A percentile compares a stretch with the other conserved stretches of the same genome.
Evolutionary conservation across 2,888 invertebrate species (phyloP).

Genomic region (Mechanitis mazaeus): DNA sequence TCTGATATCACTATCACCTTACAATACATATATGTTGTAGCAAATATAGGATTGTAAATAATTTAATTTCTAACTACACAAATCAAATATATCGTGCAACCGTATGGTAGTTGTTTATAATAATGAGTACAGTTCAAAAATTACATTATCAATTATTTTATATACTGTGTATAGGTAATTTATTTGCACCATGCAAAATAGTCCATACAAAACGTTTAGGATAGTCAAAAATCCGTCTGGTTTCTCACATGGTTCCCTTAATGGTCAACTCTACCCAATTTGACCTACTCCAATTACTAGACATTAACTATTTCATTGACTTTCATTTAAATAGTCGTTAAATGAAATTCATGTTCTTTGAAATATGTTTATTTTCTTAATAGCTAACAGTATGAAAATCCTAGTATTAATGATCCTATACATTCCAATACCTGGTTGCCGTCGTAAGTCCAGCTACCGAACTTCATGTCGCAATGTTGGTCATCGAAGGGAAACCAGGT

Average conservation of each 20-base stretch:
- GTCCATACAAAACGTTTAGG: slow-evolving; percentile 80
- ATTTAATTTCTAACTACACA: slow-evolving; percentile 6
- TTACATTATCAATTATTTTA: slow-evolving; percentile 1
- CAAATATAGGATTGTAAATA: not conserved
- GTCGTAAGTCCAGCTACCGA: slow-evolving; percentile 99
- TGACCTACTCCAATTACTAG: slow-evolving; percentile 11
- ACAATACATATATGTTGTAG: not conserved
- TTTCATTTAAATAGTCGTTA: not conserved
- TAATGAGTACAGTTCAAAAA: slow-evolving; percentile 14
- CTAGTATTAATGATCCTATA: slow-evolving; percentile 11
- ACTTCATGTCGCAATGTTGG: slow-evolving; percentile 99
- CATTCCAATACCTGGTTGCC: slow-evolving; percentile 88
- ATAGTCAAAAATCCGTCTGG: slow-evolving; percentile 61
- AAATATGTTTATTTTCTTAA: slow-evolving; percentile 7
- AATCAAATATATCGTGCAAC: slow-evolving; percentile 25
- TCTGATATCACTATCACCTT: too few species aligned
- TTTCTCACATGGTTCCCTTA: slow-evolving; percentile 87
- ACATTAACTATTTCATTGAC: not conserved
- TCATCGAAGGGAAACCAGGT: slow-evolving; percentile 99
- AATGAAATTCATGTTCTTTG: slow-evolving; percentile 8
- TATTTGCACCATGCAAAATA: slow-evolving; percentile 89
- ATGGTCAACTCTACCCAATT: slow-evolving; percentile 43
- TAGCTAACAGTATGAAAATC: not conserved
- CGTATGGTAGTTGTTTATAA: slow-evolving; percentile 50
- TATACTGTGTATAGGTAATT: slow-evolving; percentile 38